Percentiles rank a stretch among this genome's conserved stretches.
Conservation (phyloP, 2,888 invertebrate genomes). For the Xiphydria camelus region DNA sequence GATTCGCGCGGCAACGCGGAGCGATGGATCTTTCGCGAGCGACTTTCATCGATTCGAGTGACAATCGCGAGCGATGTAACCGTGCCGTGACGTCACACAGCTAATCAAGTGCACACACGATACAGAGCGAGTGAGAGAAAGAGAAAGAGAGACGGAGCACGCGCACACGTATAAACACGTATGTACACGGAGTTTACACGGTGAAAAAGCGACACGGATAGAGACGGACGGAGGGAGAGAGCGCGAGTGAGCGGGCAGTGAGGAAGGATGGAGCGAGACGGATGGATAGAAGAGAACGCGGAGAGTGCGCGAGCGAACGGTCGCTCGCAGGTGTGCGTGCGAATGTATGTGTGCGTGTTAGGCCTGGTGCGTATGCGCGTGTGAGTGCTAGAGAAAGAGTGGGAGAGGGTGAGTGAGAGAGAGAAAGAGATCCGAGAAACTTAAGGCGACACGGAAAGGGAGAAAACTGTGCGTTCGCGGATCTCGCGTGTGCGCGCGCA, state of each 20-base stretch:
- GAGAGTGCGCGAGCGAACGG: no score
- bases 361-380: no score
- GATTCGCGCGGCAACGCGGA: not conserved
- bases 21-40: not conserved
- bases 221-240: not conserved
- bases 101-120: slow-evolving; percentile 52
- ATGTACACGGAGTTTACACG: not conserved
- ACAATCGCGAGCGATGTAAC: slow-evolving; percentile 53
- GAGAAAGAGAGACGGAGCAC: slow-evolving; percentile 1
- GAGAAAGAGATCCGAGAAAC: not conserved
- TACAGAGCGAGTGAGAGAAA: slow-evolving; percentile 11
- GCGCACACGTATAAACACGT: not conserved
- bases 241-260: not conserved
- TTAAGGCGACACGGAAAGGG: not conserved
- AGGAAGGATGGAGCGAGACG: not conserved
- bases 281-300: not conserved
- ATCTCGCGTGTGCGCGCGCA: slow-evolving; percentile 8
- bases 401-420: not conserved
- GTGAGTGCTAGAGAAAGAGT: slow-evolving; percentile 3
- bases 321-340: no score
- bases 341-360: no score
- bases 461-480: slow-evolving; percentile 2
- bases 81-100: slow-evolving; percentile 53
- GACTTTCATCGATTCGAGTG: slow-evolving; percentile 30
- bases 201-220: not conserved